Evolutionary conservation across 2,888 invertebrate species (phyloP).

Genomic region (Smittia aterrima): DNA sequence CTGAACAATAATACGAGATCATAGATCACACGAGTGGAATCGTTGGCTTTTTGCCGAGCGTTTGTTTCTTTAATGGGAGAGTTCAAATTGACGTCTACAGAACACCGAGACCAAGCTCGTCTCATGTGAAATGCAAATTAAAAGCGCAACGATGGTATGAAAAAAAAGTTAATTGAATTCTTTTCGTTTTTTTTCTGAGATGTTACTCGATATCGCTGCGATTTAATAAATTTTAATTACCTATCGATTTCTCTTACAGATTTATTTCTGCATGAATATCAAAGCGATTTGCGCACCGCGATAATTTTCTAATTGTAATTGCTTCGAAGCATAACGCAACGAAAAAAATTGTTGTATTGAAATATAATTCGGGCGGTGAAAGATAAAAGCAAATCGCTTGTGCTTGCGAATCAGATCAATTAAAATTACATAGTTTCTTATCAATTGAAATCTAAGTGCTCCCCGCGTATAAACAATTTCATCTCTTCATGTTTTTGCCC

Average conservation of each 20-base stretch:
- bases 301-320: constrained; percentile 1
- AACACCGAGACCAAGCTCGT: neutral
- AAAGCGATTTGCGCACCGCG: neutral
- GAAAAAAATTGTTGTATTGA: neutral
- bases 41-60: neutral
- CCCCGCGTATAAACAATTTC: constrained; percentile 14
- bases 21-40: constrained; percentile 33
- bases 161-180: neutral
- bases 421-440: constrained; percentile 40
- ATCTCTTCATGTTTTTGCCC: constrained; percentile 4
- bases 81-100: neutral
- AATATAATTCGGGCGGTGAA: constrained; percentile 24
- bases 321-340: neutral
- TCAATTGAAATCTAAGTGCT: constrained; percentile 39
- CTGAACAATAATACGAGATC: constrained; percentile 30
- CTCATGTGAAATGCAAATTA: constrained; percentile 1
- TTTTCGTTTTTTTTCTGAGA: neutral
- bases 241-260: constrained; percentile 18
- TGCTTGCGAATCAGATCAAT: constrained; percentile 31
- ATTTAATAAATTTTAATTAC: constrained; percentile 35
- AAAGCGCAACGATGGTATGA: neutral
- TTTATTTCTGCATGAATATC: constrained; percentile 17
- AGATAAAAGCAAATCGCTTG: constrained; percentile 3
- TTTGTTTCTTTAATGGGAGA: neutral
- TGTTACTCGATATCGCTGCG: neutral